Base-by-base conservation (phyloP, 2,797 vertebrate genomes). In the Gymnodraco acuticeps region DNA sequence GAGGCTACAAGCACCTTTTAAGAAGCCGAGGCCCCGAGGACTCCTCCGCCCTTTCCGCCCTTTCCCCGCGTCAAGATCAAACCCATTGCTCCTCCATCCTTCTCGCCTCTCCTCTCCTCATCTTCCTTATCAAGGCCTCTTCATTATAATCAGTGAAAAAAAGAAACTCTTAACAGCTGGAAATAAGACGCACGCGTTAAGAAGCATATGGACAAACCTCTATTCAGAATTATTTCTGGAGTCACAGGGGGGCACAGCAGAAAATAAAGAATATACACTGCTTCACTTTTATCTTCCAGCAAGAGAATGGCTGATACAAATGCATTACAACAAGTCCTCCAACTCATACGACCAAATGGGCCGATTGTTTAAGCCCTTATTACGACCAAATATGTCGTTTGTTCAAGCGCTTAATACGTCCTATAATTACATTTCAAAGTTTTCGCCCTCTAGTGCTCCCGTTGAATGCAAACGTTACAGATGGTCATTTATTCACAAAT, bases 1-100 rank as follows among this genome's bases (percentile, higher is more conserved):
- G 80, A 87, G 87, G 83, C 88, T 84, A 87, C 80, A 86, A 82
- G 83, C 84, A 90, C 78, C 88, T 89, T 90, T 88, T 87, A 83
- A 88, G 80, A 84, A 76, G 77, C 74, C 3, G 7, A 72, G 64
- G 51, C 86, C 80, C 75, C 0, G 53, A 77, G 78, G 84, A 88
- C 83, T 82, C 86, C 86, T 46, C 62, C 78, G 23, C 64, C 80
- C 74, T 89, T 80, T 46, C 62, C 78, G 23, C 64, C 80, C 74
- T 89, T 80, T 79, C 70, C 55, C 54, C 17, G 50, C 81, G 83
- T 85, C 69, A 75, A 92, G 85, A 92, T 93, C 84, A 94, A 93
- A 88, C 75, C 83, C 66, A 82, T 80, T 84, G 76, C 42, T 82
- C 55, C 77, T 84, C 60, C 71, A 58, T 76, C 73, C 60, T 61